Base-by-base conservation (phyloP, 2,888 invertebrate species). In the Metalampra italica region DNA sequence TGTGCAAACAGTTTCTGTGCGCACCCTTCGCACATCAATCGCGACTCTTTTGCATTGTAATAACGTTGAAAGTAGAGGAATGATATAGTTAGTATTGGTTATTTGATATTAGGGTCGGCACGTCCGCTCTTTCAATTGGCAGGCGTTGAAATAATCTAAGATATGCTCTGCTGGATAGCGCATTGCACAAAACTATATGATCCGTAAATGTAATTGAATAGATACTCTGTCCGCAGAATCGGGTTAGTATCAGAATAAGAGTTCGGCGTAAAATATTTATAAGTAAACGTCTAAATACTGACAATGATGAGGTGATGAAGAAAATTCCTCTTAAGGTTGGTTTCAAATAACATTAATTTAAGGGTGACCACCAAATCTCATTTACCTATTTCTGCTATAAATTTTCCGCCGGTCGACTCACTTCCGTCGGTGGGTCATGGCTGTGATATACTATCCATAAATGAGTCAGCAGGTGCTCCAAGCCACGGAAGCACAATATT, bases 41-140 rank as follows among this genome's bases (percentile, higher is more conserved):
- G 39, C 9, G 30, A 47, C 47, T 42, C 30, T 60, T 40, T 14
- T 0, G 0, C 13, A 2, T 14, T 9, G 7, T 4, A 5, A 29
- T 52, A 57, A 29, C 41, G 55, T 45, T 49, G 7, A 15, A 15
- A 51, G 9, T 57, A 41, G 29, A n/a, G 40, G 47, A 51, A 11
- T 30, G 4, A n/a, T 13, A 14, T n/a, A 2, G 13, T 39, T 39
- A 15, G 32, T 5, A 32, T 45, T 41, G 30, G 40, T 40, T 47
- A 49, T 56, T 55, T 49, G 44, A 49, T 51, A 52, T 47, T 58
- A 59, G 53, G 55, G 56, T 43, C 72, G 64, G 62, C 66, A 78
- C 71, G 72, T 82, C 82, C 80, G 75, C 62, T 54, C 59, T 62
- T 46, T 46, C 42, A 51, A 55, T 55, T 54, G 55, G 45, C 52